phyloP scores from a whole-genome alignment of 1,140 invertebrate genomes.

The Akabosia matsudoensis region DNA sequence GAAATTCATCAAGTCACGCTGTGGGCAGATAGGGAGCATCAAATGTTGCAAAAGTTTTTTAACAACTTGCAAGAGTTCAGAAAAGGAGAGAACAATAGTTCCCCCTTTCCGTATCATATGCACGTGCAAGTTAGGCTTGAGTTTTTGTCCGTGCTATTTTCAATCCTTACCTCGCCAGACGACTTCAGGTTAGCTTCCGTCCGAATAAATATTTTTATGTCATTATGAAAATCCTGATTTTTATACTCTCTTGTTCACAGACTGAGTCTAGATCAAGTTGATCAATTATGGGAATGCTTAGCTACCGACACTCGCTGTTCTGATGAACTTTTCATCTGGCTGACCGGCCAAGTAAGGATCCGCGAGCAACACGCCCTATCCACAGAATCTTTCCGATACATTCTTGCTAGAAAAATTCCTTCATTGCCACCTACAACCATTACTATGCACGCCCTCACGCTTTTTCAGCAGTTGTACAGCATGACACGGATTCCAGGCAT shows the following conservation, averaged over 20 bases:
- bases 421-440: constrained; percentile 80
- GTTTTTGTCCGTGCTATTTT: constrained; percentile 88
- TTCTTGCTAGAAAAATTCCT: constrained; percentile 85
- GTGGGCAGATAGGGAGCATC: constrained; percentile 83
- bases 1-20: constrained; percentile 60
- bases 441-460: constrained; percentile 82
- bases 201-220: no score
- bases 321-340: constrained; percentile 88
- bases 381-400: constrained; percentile 76
- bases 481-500: constrained; percentile 67
- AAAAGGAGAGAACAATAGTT: constrained; percentile 51
- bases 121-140: constrained; percentile 85
- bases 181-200: constrained; percentile 73
- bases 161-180: constrained; percentile 81
- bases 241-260: constrained; percentile 53
- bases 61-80: constrained; percentile 63
- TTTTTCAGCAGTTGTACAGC: constrained; percentile 87
- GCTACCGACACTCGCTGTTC: constrained; percentile 76
- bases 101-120: constrained; percentile 77
- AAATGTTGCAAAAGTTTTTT: constrained; percentile 90
- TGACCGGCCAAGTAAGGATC: constrained; percentile 55
- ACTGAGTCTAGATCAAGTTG: constrained; percentile 81
- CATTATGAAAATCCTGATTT: constrained; percentile 30
- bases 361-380: constrained; percentile 85
- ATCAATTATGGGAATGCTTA: constrained; percentile 84